Conservation (phyloP, 2,888 invertebrate species). For the Chirona hameri region DNA sequence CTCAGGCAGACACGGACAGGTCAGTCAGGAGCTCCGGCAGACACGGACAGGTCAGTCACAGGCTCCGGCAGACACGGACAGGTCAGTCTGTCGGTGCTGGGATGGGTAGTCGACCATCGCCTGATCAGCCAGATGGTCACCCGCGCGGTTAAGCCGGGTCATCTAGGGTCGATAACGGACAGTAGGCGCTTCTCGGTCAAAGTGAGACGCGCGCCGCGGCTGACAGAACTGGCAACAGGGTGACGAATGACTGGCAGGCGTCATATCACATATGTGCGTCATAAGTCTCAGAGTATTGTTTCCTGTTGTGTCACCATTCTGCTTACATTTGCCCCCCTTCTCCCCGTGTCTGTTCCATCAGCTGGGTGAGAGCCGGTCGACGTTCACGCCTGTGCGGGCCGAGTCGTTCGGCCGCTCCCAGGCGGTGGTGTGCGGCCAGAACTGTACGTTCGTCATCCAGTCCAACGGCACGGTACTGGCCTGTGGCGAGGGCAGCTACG, state of each 20-base stretch:
- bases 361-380: slow-evolving; percentile 44
- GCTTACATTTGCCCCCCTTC: neutral
- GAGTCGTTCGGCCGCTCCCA: slow-evolving; percentile 54
- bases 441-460: slow-evolving; percentile 62
- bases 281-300: no score
- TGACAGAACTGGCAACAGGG: no score
- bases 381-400: slow-evolving; percentile 49
- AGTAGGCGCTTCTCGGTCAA: no score
- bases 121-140: no score
- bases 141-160: no score
- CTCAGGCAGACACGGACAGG: slow-evolving; percentile 45
- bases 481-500: slow-evolving; percentile 63
- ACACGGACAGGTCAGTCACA: no score
- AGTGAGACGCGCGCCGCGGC: no score
- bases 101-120: no score
- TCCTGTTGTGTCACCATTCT: no score
- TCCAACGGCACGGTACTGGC: slow-evolving; percentile 60
- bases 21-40: slow-evolving; percentile 46
- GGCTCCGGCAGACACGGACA: no score
- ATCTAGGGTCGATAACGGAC: no score
- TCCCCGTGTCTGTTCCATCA: neutral
- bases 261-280: neutral
- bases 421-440: slow-evolving; percentile 62
- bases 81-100: no score
- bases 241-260: neutral